Conservation (phyloP, 2,113 vertebrate genomes). For the Pandion haliaetus region DNA sequence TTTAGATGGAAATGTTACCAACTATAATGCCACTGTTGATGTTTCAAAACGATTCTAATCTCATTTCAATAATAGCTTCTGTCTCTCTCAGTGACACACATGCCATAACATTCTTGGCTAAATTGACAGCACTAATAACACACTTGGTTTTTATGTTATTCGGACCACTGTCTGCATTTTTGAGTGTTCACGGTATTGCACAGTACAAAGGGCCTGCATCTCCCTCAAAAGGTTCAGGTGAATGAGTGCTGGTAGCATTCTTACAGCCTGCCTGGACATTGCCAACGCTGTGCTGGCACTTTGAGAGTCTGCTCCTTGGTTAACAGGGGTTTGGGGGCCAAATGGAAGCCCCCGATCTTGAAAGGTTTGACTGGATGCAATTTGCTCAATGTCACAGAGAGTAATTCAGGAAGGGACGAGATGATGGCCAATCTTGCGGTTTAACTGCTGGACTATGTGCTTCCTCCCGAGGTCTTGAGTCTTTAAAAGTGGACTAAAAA, state of each 20-base stretch:
- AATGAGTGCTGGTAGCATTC: not conserved
- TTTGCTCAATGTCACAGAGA: not conserved
- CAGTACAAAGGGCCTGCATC: not conserved
- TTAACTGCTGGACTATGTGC: not conserved
- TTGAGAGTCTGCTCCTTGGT: not conserved
- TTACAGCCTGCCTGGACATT: not conserved
- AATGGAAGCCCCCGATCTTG: not conserved
- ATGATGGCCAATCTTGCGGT: not conserved
- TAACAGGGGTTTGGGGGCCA: not conserved
- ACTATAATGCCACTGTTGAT: constrained; percentile 74
- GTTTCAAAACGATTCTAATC: constrained; percentile 76
- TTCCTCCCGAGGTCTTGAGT: not conserved
- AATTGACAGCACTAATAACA: constrained; percentile 76
- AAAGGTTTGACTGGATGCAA: not conserved
- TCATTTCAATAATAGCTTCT: constrained; percentile 80
- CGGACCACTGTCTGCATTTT: constrained; percentile 47
- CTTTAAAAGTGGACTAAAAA: not conserved
- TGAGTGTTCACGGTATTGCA: not conserved
- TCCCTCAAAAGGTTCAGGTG: not conserved
- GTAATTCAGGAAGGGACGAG: not conserved
- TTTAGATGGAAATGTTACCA: constrained; percentile 72
- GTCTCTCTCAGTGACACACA: constrained; percentile 72
- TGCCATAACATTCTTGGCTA: constrained; percentile 72
- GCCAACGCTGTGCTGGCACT: not conserved
- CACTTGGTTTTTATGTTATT: constrained; percentile 51